Percentiles rank a stretch among this genome's conserved stretches.
Evolutionary conservation across 1,140 invertebrate species (phyloP).

Genomic region (Drosophila simulans): DNA sequence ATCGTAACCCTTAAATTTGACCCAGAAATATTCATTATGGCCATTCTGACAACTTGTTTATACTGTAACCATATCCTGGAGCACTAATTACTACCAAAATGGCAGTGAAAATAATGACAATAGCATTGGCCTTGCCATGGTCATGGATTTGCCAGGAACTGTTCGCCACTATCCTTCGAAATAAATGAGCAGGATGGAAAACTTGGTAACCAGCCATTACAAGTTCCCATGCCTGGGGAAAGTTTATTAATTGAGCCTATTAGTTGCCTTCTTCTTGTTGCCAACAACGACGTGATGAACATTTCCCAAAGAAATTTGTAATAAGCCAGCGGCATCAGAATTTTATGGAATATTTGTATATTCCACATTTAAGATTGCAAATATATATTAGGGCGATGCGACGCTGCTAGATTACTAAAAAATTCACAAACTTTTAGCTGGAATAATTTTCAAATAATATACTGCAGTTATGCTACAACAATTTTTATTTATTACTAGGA

Average conservation of each 20-base stretch:
- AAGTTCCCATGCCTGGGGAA: conserved; percentile 10
- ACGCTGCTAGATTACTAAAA: neutral
- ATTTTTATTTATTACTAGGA: too few species aligned
- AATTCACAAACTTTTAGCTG: too few species aligned
- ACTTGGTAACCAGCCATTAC: conserved; percentile 41
- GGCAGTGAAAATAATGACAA: conserved; percentile 55
- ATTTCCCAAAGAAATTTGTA: conserved; percentile 47
- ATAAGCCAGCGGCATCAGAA: neutral
- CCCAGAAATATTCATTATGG: conserved; percentile 28
- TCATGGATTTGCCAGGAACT: conserved; percentile 21
- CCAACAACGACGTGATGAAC: conserved; percentile 43
- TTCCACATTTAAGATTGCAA: neutral
- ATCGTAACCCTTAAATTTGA: conserved; percentile 26
- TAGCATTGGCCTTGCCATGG: conserved; percentile 42
- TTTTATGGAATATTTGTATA: conserved; percentile 3
- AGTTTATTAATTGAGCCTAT: conserved; percentile 61
- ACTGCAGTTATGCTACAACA: too few species aligned
- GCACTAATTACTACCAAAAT: conserved; percentile 47
- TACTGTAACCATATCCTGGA: conserved; percentile 25
- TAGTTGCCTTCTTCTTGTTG: conserved; percentile 43
- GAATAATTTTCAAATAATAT: too few species aligned
- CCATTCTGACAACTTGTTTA: neutral
- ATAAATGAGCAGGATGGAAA: conserved; percentile 64
- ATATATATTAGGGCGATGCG: neutral
- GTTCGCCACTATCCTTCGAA: conserved; percentile 47